phyloP scores from a whole-genome alignment of 2,797 vertebrate species.

The Nothura maculosa region DNA sequence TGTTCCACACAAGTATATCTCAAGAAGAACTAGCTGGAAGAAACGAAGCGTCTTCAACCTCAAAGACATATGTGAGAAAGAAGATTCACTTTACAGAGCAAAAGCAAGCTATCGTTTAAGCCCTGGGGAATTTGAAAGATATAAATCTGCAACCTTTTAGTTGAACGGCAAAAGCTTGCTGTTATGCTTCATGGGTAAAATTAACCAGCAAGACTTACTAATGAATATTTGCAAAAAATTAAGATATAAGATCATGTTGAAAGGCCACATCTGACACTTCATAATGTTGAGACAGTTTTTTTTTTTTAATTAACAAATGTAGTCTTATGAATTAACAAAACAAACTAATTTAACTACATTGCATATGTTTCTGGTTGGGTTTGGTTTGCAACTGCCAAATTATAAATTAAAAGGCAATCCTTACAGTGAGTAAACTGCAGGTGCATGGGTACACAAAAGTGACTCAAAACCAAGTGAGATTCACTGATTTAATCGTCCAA shows the following conservation, averaged over 20 bases:
- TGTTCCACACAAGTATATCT: background rate
- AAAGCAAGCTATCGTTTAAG: background rate
- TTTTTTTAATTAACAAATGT: background rate
- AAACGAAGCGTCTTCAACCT: background rate
- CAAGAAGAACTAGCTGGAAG: background rate
- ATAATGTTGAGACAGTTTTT: rapidly evolving
- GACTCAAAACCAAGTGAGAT: background rate
- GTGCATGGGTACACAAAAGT: rapidly evolving
- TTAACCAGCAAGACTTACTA: background rate
- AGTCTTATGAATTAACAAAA: background rate
- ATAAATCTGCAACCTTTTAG: background rate
- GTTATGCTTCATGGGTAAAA: background rate
- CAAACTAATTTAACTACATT: background rate
- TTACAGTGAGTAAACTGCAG: background rate
- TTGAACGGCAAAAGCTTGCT: background rate
- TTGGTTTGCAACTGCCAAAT: background rate
- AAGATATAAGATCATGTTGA: rapidly evolving
- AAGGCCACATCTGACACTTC: rapidly evolving
- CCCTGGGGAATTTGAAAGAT: background rate
- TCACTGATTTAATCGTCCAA: background rate
- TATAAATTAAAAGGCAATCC: background rate
- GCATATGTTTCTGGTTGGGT: background rate
- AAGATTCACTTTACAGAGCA: background rate
- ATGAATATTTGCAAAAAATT: background rate
- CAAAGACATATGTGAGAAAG: rapidly evolving